Evolutionary conservation across 1,140 invertebrate species (phyloP).

Genomic region (Drosophila nigromelanica): DNA sequence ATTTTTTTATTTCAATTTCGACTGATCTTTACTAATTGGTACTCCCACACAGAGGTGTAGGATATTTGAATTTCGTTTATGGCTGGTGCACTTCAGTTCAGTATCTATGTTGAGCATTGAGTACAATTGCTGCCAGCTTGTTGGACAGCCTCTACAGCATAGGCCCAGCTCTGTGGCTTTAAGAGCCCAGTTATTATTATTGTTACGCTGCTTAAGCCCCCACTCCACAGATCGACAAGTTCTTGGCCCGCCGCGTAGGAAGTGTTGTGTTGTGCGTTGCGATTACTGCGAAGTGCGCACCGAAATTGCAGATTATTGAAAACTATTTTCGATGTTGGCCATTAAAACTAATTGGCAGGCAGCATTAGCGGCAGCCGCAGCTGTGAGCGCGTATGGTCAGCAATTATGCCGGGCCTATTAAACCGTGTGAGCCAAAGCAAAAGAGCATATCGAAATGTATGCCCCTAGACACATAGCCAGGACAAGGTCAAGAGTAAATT

Average conservation of each 20-base stretch:
- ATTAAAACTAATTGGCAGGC: conserved; percentile 70
- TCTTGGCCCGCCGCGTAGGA: conserved; percentile 41
- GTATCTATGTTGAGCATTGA: not conserved
- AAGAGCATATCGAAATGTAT: conserved; percentile 43
- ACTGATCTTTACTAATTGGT: not conserved
- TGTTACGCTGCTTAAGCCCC: conserved; percentile 24
- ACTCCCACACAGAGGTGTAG: not conserved
- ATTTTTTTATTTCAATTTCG: too few relatives aligned
- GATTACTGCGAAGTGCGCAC: conserved; percentile 28
- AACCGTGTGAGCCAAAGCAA: conserved; percentile 50
- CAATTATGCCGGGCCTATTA: conserved; percentile 25
- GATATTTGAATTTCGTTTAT: conserved; percentile 4
- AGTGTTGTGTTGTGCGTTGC: conserved; percentile 31
- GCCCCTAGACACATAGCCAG: conserved; percentile 6
- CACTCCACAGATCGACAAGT: conserved; percentile 27
- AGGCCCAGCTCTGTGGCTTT: conserved; percentile 1
- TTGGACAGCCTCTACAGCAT: conserved; percentile 2
- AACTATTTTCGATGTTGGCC: conserved; percentile 40
- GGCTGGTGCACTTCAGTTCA: not conserved
- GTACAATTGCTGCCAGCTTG: not conserved
- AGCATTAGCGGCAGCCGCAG: not conserved
- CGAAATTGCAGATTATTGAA: conserved; percentile 44
- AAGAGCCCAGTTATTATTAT: conserved; percentile 24
- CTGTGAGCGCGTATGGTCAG: conserved; percentile 3
- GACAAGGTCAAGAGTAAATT: conserved; percentile 64